Evolutionary conservation across 2,113 vertebrate species (phyloP), one percentile per base, ranked within the genome.

Genomic region (Sylvilagus bachmani): DNA sequence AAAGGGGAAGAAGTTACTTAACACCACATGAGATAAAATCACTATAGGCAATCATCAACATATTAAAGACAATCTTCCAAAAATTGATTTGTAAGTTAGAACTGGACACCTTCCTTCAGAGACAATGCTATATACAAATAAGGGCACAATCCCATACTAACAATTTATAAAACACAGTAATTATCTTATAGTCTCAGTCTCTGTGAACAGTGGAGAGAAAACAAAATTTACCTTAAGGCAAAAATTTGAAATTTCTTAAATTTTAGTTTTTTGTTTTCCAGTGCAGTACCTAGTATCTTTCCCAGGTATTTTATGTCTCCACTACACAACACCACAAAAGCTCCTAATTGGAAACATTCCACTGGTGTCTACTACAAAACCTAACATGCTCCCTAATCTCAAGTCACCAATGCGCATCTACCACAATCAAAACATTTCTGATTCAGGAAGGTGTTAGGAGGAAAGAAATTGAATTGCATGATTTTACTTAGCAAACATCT

Each of bases 331-430:
- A 89, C 66, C 29, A 88, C 44, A 44, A 38, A 71, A 81, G 44
- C 11, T 95, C 36, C 66, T 89, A 92, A 95, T 62, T 85, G 67
- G 74, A 92, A 97, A 95, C 93, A 95, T 31, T 67, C 58, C 29
- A 89, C 29, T 91, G 58, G 86, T 92, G 38, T 33, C 78, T 89
- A 80, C 77, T 78, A 9, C 8, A 31, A 90, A 73, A 80, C 44
- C 25, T 49, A 89, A 67, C 14, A 19, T 22, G 81, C 29, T 92
- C 22, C 81, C 78, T 96, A 89, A 95, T 93, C 67, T 86, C 73
- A 94, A 73, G 53, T 80, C 77, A 96, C 67, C 73, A 93, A 80
- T 55, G 44, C 77, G 67, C 55, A 96, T 62, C 80, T 91, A 79
- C 38, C 27, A 74, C 77, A 97, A 85, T 64, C 58, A 83, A 92